Evolutionary conservation across 2,888 invertebrate species (phyloP), one percentile per base, ranked within the genome.

Genomic region (Enoplolaimus lenunculus): DNA sequence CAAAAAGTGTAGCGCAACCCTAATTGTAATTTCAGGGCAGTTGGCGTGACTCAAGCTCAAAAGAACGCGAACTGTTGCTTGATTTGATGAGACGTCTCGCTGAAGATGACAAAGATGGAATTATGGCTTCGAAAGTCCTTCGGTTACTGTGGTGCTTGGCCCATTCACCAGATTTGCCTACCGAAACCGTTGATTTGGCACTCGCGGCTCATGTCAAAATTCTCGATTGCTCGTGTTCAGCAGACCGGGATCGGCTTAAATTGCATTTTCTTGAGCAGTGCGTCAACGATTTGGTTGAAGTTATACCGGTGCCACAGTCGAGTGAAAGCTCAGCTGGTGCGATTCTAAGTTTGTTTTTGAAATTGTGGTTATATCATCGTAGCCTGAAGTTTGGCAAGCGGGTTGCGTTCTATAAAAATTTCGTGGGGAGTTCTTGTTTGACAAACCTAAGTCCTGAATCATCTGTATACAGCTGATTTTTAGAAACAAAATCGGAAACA

Each of bases 101-200:
- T 1, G 95, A 97, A 83, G 95, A 97, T 82, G 95, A 97, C 82
- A 95, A 97, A 82, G 93, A 95, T 82, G 95, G 95, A 68, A 92
- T 94, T 13, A 95, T 95, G 95, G 94, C 95, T 65, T 91, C 93
- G 81, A 95, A 95, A 86, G 89, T 93, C 68, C 84, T 97, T 77
- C 91, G 90, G 73, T 84, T 95, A 64, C 90, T 97, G 82, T 97
- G 95, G 95, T 93, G 92, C 80, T 85, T 97, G 81, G 93, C 94
- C 2, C 93, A 94, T 82, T 91, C 92, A 70, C 90, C 91, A 77
- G 94, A 95, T 83, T 91, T 94, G 71, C 90, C 92, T 72, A 93
- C 92, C 1, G 95, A 97, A 83, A 94, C 94, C 73, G 90, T 95
- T 87, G 95, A 97, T 82, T 93, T 94, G 81, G 94, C 95, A 1